Percentiles rank a stretch among this genome's conserved stretches.
phyloP scores from a whole-genome alignment of 1,140 invertebrate genomes.

The Diorhabda elongata region DNA sequence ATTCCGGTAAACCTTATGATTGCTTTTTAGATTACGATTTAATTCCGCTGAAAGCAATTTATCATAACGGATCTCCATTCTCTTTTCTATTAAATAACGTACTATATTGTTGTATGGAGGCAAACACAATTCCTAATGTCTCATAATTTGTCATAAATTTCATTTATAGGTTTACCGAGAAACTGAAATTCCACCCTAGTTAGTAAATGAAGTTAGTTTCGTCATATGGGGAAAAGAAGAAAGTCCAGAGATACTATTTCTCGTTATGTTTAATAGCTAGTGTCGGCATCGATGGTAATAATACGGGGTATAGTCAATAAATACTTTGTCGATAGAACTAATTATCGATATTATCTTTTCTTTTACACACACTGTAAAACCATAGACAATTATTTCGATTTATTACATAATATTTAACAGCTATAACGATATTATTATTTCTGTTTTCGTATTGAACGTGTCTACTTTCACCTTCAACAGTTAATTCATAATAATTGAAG shows the following conservation, averaged over 20 bases:
- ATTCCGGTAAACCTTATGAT: too few species aligned
- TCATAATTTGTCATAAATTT: constrained; percentile 3
- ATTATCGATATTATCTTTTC: too few species aligned
- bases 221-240: not conserved
- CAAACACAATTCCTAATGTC: not conserved
- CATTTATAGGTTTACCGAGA: not conserved
- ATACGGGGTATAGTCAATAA: too few species aligned
- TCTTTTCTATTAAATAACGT: not conserved
- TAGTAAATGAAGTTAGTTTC: constrained; percentile 1
- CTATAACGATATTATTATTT: too few species aligned
- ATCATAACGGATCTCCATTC: not conserved
- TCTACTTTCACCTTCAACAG: too few species aligned
- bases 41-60: not conserved
- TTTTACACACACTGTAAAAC: too few species aligned
- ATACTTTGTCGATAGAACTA: too few species aligned
- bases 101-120: not conserved
- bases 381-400: too few species aligned
- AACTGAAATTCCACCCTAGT: not conserved
- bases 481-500: not conserved
- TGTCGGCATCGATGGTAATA: too few species aligned
- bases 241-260: not conserved
- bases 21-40: not conserved
- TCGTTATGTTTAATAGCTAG: too few species aligned
- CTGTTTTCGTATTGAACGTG: too few species aligned
- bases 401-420: too few species aligned